These are phyloP conservation scores for Thalassoma bifasciatum DNA, from an alignment of 2,113 vertebrate genomes.

Conservation along the genomic window DNA sequence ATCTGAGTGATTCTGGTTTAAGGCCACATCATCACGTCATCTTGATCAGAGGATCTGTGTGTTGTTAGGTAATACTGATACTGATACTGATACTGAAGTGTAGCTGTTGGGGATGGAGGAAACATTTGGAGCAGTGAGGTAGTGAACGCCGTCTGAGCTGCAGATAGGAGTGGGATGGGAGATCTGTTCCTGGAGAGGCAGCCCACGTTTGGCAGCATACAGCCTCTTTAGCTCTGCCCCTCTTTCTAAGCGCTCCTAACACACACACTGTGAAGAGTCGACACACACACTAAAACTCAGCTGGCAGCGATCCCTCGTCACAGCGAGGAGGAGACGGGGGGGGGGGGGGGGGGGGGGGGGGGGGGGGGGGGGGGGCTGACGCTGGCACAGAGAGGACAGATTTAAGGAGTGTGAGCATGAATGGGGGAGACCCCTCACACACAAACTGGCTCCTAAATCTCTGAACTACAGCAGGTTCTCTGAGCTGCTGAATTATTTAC, in stretches of 20 bases:
- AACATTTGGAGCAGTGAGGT: background rate
- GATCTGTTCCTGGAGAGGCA: slow-evolving; percentile 27
- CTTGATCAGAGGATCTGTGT: background rate
- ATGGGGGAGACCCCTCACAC: slow-evolving; percentile 55
- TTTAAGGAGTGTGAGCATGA: slow-evolving; percentile 32
- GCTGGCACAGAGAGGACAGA: background rate
- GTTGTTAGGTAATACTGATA: no score
- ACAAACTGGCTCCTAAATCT: slow-evolving; percentile 18
- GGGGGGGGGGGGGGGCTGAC: slow-evolving; percentile 31
- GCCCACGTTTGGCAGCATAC: slow-evolving; percentile 34
- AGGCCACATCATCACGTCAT: background rate
- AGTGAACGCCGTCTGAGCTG: slow-evolving; percentile 10
- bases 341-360: slow-evolving; percentile 35
- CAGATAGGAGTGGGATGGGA: background rate
- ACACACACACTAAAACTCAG: slow-evolving; percentile 23
- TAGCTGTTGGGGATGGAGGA: background rate
- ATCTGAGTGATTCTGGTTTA: background rate
- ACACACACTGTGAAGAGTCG: slow-evolving; percentile 19
- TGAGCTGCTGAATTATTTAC: background rate
- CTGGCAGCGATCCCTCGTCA: slow-evolving; percentile 45
- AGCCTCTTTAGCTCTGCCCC: slow-evolving; percentile 34
- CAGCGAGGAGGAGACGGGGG: slow-evolving; percentile 42
- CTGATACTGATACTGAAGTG: no score
- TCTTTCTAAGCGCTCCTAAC: slow-evolving; percentile 22
- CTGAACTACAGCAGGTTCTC: background rate